Base-by-base conservation (phyloP, 2,888 invertebrate genomes). In the Perizoma affinitatum region DNA sequence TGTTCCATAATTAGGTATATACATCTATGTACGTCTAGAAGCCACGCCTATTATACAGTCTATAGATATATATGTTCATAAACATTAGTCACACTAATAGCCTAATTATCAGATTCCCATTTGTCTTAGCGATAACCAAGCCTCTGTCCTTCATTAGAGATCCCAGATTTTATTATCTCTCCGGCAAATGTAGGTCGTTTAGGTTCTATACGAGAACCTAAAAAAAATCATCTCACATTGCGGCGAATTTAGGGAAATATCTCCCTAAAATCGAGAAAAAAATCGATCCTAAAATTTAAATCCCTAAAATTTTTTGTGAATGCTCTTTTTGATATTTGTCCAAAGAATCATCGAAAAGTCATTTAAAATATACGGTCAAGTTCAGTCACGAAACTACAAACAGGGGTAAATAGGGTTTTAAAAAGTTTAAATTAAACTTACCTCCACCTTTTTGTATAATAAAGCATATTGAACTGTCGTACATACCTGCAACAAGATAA, bases 41-140 rank as follows among this genome's bases (percentile, higher is more conserved):
- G 36, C 46, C 48, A 52, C 48, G 55, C 52, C 49, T 53, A n/a
- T n/a, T n/a, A n/a, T n/a, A n/a, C n/a, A 22, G 22, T 22, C 22
- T 22, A 22, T 22, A 22, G 3, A 22, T 3, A 22, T 22, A 22
- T 22, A 22, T 22, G 22, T 22, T 22, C 22, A 22, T 22, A 40
- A 54, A 35, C 64, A 63, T 67, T 61, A 51, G 42, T 67, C 67
- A 65, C 58, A 51, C 49, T 65, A 67, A 67, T 62, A 48, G 56
- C 52, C 54, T 61, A 59, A 65, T 67, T 67, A 67, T 67, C 67
- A 63, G 67, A 63, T 65, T 65, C 59, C 63, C 61, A 67, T 67
- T 63, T 58, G 60, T 63, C 65, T 68, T 45, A 11, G 56, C 43
- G 63, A 60, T 63, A 63, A 49, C 58, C 36, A 6, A 49, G 41